A percentile compares a stretch with the other conserved stretches of the same genome.
Conservation (phyloP, 2,888 invertebrate species). For the Drosophila aldrichi region DNA sequence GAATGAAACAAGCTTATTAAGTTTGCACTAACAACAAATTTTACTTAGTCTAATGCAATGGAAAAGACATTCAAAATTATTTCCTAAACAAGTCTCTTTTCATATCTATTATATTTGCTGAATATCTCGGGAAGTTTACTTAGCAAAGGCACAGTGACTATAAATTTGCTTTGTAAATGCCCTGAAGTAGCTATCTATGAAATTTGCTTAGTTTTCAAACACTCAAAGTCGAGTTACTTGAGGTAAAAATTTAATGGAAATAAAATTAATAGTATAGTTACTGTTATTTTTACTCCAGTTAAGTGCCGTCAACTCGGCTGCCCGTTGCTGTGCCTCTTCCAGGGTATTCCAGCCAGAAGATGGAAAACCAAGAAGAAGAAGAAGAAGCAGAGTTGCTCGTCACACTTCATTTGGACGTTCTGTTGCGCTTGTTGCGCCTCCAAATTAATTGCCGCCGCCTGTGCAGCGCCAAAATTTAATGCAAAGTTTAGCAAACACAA, state of each 20-base stretch:
- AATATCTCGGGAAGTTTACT: neutral
- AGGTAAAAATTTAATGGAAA: neutral
- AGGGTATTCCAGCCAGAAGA: slow-evolving; percentile 24
- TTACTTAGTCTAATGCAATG: no score
- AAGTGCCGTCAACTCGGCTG: no score
- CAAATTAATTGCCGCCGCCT: slow-evolving; percentile 77
- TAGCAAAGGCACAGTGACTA: neutral
- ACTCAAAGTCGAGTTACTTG: neutral
- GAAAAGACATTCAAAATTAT: neutral
- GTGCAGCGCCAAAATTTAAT: slow-evolving; percentile 78
- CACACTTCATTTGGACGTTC: slow-evolving; percentile 77
- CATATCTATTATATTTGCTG: neutral
- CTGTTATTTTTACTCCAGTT: neutral
- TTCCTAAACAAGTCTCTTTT: neutral
- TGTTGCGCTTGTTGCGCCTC: slow-evolving; percentile 80
- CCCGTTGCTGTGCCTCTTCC: neutral
- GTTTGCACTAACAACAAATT: neutral
- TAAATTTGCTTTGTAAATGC: neutral
- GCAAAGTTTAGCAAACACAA: slow-evolving; percentile 77
- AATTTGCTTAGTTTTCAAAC: neutral
- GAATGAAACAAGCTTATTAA: neutral
- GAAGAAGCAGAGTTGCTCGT: slow-evolving; percentile 40
- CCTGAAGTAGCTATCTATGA: neutral
- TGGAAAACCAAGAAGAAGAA: neutral
- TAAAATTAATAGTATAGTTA: no score